phyloP scores from a whole-genome alignment of 2,113 vertebrate species.

The Nothocercus julius region DNA sequence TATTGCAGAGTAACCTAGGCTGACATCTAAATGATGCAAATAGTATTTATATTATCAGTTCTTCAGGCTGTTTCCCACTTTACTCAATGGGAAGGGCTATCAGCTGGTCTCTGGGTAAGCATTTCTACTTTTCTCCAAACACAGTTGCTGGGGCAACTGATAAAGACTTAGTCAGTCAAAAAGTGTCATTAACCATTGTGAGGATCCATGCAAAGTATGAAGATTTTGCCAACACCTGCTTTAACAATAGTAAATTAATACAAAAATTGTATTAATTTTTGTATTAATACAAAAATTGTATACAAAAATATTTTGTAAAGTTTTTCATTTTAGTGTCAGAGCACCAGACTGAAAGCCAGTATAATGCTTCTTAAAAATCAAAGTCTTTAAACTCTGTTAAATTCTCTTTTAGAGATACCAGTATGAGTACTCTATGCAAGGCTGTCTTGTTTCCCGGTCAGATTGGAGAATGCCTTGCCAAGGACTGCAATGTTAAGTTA shows the following conservation, averaged over 20 bases:
- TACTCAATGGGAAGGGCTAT: neutral
- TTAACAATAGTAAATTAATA: neutral
- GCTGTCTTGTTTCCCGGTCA: neutral
- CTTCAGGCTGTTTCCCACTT: neutral
- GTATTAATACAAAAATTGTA: neutral
- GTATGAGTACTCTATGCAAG: neutral
- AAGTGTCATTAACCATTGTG: neutral
- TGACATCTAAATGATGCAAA: neutral
- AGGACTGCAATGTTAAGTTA: slow-evolving; percentile 37
- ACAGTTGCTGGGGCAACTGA: neutral
- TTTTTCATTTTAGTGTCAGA: neutral
- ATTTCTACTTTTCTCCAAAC: neutral
- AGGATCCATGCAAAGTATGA: neutral
- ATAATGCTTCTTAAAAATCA: neutral
- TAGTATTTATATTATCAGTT: neutral
- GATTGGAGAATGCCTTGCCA: neutral
- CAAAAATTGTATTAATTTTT: neutral
- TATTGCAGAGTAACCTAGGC: rapidly evolving
- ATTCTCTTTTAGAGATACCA: neutral
- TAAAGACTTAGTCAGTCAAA: neutral
- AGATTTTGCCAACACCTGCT: rapidly evolving
- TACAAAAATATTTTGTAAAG: neutral
- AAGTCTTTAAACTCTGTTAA: neutral
- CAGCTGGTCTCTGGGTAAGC: neutral
- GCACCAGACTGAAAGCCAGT: neutral